A percentile compares a stretch with the other conserved stretches of the same genome.
Evolutionary conservation across 2,113 vertebrate genomes (phyloP).

Genomic region (Pachyramphus minor): DNA sequence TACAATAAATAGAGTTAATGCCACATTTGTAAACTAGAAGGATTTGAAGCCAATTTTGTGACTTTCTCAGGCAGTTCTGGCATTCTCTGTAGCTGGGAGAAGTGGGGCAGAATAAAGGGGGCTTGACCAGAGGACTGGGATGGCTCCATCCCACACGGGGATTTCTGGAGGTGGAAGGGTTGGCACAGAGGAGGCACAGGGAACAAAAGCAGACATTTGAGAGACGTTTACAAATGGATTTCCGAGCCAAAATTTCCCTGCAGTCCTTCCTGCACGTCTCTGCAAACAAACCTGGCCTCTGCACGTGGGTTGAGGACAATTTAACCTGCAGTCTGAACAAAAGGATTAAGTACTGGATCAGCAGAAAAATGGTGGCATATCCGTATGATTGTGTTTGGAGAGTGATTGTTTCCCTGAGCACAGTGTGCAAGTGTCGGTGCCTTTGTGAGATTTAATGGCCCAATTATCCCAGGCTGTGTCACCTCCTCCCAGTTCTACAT

Average conservation of each 20-base stretch:
- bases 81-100: background rate
- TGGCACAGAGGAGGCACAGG: background rate
- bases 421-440: background rate
- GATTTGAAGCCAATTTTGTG: background rate
- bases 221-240: background rate
- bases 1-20: slow-evolving; percentile 1
- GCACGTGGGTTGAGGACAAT: background rate
- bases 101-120: background rate
- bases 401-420: slow-evolving; percentile 11
- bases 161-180: background rate
- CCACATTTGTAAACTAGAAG: background rate
- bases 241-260: background rate
- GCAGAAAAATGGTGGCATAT: background rate
- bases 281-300: background rate
- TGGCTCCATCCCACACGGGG: rapidly evolving
- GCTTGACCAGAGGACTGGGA: background rate
- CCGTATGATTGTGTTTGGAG: background rate
- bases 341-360: background rate
- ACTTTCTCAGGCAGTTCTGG: background rate
- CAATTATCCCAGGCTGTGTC: slow-evolving; percentile 7
- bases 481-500: background rate
- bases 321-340: background rate
- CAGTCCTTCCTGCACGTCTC: background rate
- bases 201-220: background rate
- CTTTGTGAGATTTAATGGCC: slow-evolving; percentile 47